phyloP scores from a whole-genome alignment of 2,888 invertebrate species.

The Xestobium rufovillosum region DNA sequence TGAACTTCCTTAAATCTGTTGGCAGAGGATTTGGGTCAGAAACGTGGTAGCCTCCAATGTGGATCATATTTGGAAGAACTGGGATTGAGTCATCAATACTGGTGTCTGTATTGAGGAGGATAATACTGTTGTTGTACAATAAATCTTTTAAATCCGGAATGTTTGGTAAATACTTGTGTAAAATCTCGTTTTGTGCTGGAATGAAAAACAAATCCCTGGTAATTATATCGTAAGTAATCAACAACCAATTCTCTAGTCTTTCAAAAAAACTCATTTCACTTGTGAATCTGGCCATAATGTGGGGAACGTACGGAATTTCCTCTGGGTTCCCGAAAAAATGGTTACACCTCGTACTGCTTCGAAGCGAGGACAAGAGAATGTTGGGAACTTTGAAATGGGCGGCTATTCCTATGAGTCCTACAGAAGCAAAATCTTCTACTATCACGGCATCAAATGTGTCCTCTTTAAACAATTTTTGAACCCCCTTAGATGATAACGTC shows the following conservation, averaged over 20 bases:
- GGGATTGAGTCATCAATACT: slow-evolving; percentile 47
- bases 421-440: slow-evolving; percentile 44
- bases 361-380: slow-evolving; percentile 39
- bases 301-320: slow-evolving; percentile 47
- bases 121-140: slow-evolving; percentile 30
- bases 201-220: slow-evolving; percentile 14
- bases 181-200: slow-evolving; percentile 23
- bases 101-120: slow-evolving; percentile 41
- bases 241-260: slow-evolving; percentile 47
- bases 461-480: slow-evolving; percentile 30
- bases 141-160: slow-evolving; percentile 26
- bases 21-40: slow-evolving; percentile 29
- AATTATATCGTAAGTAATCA: slow-evolving; percentile 7
- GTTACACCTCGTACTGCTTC: slow-evolving; percentile 43
- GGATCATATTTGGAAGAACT: slow-evolving; percentile 49
- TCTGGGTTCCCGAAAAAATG: slow-evolving; percentile 44
- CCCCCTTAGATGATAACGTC: too few relatives aligned
- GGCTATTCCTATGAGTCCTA: slow-evolving; percentile 39
- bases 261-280: slow-evolving; percentile 47
- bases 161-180: slow-evolving; percentile 28
- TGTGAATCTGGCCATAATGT: slow-evolving; percentile 40
- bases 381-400: slow-evolving; percentile 34
- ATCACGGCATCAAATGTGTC: slow-evolving; percentile 36
- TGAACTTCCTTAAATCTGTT: slow-evolving; percentile 44
- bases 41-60: slow-evolving; percentile 51